Percentiles rank a stretch among this genome's conserved stretches.
Conservation (phyloP, 1,140 invertebrate genomes). For the Drosophila parabipectinata region DNA sequence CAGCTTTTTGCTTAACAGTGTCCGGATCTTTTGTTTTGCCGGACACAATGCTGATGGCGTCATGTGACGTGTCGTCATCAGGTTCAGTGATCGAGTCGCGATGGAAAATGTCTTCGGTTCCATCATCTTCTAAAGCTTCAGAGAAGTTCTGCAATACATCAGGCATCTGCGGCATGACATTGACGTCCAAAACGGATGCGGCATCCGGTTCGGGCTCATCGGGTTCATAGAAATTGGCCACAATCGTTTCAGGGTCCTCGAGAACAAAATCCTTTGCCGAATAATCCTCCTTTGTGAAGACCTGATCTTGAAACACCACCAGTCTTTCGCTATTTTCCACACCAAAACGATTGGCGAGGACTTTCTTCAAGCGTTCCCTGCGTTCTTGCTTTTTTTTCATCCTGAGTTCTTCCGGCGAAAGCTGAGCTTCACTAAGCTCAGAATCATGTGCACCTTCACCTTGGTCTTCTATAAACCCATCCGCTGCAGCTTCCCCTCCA, state of each 20-base stretch:
- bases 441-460: not conserved
- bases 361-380: slow-evolving; percentile 5
- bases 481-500: too few species aligned
- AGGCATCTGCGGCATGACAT: not conserved
- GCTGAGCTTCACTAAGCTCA: not conserved
- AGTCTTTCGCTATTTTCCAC: not conserved
- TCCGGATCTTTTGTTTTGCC: not conserved
- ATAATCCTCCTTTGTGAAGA: not conserved
- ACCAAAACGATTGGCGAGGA: not conserved
- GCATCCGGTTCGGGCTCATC: not conserved
- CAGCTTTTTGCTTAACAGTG: slow-evolving; percentile 23
- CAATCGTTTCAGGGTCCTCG: not conserved
- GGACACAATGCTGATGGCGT: not conserved
- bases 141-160: not conserved
- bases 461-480: not conserved
- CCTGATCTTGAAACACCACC: not conserved
- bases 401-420: not conserved
- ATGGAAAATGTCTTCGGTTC: not conserved
- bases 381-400: not conserved
- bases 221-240: not conserved
- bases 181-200: not conserved
- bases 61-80: not conserved
- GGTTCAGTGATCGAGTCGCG: not conserved
- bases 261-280: not conserved
- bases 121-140: not conserved